A percentile compares a stretch with the other conserved stretches of the same genome.
phyloP scores from a whole-genome alignment of 1,140 invertebrate species.

The Philopotamus ludificatus region DNA sequence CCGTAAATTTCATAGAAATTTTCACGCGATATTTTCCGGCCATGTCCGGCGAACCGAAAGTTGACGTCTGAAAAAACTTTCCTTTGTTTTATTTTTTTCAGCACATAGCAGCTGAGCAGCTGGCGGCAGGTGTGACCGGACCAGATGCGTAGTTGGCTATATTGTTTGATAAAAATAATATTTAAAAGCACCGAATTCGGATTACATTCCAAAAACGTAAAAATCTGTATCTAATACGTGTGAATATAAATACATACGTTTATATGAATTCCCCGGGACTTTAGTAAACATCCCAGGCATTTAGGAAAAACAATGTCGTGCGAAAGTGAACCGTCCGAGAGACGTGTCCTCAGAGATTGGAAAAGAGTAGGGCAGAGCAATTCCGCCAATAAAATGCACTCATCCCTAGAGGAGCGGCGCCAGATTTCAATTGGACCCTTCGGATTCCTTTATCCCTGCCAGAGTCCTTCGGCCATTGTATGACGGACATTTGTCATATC shows the following conservation, averaged over 20 bases:
- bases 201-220: no score
- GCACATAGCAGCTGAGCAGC: not conserved
- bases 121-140: slow-evolving; percentile 15
- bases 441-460: slow-evolving; percentile 6
- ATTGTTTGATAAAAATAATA: no score
- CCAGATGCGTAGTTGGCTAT: slow-evolving; percentile 21
- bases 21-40: slow-evolving; percentile 19
- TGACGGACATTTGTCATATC: slow-evolving; percentile 26
- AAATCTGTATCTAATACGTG: no score
- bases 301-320: not conserved
- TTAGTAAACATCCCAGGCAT: no score
- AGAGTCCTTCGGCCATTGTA: slow-evolving; percentile 2
- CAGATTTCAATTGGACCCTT: slow-evolving; percentile 4
- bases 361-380: not conserved
- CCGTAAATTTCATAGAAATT: no score
- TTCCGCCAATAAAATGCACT: not conserved
- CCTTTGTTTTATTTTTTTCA: slow-evolving; percentile 16
- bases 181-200: no score
- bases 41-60: slow-evolving; percentile 9
- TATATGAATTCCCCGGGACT: no score
- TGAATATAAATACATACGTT: no score
- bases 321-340: not conserved
- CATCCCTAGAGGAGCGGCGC: not conserved
- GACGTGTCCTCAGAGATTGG: not conserved
- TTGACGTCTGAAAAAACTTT: slow-evolving; percentile 17